These are phyloP conservation scores for Melopsittacus undulatus DNA, from an alignment of 2,797 vertebrate genomes.

Conservation along the genomic window DNA sequence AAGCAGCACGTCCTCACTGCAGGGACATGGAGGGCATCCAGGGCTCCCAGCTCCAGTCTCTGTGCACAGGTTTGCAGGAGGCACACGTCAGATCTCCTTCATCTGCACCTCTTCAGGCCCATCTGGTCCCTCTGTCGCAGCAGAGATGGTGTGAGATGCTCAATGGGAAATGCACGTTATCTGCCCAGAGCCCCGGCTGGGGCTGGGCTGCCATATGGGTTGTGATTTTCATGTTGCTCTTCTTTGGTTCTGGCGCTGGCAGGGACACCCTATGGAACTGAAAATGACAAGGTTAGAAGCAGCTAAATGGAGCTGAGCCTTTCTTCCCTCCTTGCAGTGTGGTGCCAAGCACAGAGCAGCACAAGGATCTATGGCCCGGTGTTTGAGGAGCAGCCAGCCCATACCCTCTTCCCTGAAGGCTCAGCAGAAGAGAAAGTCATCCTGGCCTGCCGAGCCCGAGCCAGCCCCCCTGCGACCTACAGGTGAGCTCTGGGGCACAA, in stretches of 20 bases:
- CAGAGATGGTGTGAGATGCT: neutral
- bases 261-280: neutral
- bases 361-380: constrained; percentile 85
- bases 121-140: neutral
- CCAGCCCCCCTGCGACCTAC: constrained; percentile 90
- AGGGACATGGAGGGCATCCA: neutral
- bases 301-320: neutral
- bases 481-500: constrained; percentile 72
- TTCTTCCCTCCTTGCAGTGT: constrained; percentile 72
- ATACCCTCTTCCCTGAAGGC: constrained; percentile 90
- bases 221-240: neutral
- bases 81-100: neutral
- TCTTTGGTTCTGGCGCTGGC: neutral
- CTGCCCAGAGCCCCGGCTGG: neutral
- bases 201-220: neutral
- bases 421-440: constrained; percentile 90
- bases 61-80: neutral
- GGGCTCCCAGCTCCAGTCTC: neutral
- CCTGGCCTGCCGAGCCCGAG: constrained; percentile 87
- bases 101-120: neutral
- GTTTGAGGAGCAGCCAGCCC: constrained; percentile 92
- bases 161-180: fast-evolving
- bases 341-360: constrained; percentile 80
- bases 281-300: neutral
- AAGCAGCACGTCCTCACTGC: neutral